Evolutionary conservation across 1,140 invertebrate genomes (phyloP).

Genomic region (Eciton burchellii): DNA sequence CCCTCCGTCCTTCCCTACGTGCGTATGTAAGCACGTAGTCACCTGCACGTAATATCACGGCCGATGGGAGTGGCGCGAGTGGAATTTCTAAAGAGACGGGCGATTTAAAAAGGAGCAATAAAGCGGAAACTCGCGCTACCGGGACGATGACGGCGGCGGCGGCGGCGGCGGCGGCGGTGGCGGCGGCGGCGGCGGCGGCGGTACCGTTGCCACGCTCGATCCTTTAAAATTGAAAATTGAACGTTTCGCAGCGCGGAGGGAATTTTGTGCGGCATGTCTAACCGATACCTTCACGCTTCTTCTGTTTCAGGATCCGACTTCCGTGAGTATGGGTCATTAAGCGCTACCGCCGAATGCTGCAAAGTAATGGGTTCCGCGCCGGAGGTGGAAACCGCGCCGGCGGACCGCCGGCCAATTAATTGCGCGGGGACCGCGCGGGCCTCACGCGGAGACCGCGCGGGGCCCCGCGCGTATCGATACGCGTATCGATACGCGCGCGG

Average conservation of each 20-base stretch:
- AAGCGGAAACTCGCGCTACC: constrained; percentile 37
- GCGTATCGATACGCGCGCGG: constrained; percentile 33
- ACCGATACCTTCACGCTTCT: constrained; percentile 67
- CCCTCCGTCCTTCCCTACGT: not conserved
- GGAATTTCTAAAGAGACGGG: constrained; percentile 64
- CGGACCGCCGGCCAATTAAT: constrained; percentile 42
- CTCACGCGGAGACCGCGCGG: constrained; percentile 11
- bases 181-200: not conserved
- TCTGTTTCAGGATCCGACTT: constrained; percentile 86
- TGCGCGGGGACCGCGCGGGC: constrained; percentile 33
- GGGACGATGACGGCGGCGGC: no score
- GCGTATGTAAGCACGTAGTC: constrained; percentile 68
- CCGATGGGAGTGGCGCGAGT: constrained; percentile 58
- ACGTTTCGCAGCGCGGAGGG: constrained; percentile 52
- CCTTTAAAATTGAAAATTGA: constrained; percentile 77
- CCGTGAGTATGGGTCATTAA: constrained; percentile 82
- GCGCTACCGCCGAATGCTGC: constrained; percentile 60
- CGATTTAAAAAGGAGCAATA: constrained; percentile 59
- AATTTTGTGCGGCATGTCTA: constrained; percentile 58
- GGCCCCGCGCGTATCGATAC: constrained; percentile 22
- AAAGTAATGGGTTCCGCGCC: constrained; percentile 36
- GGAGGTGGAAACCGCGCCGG: not conserved
- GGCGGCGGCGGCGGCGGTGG: not conserved
- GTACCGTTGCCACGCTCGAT: constrained; percentile 37
- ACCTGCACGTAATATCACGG: constrained; percentile 65